These are phyloP conservation scores for Clarias platycephalus DNA, from an alignment of 2,797 vertebrate genomes.

Conservation along the genomic window DNA sequence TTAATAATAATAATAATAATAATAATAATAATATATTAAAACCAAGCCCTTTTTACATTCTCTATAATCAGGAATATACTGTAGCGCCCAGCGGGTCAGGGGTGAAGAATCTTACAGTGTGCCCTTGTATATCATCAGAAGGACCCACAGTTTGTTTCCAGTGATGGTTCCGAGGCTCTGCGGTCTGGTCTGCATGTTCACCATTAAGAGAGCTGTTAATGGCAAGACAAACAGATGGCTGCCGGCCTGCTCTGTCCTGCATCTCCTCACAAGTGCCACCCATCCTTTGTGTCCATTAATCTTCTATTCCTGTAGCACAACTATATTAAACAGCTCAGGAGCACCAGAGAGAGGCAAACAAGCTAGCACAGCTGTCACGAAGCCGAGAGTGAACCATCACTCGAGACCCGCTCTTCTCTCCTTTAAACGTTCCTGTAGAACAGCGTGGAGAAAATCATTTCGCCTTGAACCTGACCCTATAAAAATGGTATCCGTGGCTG, in stretches of 20 bases:
- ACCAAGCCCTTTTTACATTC: not conserved
- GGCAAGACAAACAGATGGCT: constrained; percentile 94
- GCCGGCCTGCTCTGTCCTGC: constrained; percentile 87
- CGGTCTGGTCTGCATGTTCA: constrained; percentile 78
- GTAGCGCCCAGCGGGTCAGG: not conserved
- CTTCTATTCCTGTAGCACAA: constrained; percentile 94
- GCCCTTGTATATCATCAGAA: constrained; percentile 61
- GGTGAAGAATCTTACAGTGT: not conserved
- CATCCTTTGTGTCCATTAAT: constrained; percentile 96
- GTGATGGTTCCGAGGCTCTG: constrained; percentile 56
- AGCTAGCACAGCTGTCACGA: constrained; percentile 89
- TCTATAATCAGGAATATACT: not conserved
- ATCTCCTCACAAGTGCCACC: constrained; percentile 92
- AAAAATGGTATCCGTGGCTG: constrained; percentile 66
- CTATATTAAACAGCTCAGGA: constrained; percentile 91
- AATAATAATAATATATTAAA: constrained; percentile 1
- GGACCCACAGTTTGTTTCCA: constrained; percentile 73
- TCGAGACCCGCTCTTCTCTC: constrained; percentile 79
- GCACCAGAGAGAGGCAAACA: constrained; percentile 68
- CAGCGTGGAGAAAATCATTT: constrained; percentile 80
- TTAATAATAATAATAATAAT: too few species aligned
- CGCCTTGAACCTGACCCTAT: constrained; percentile 76
- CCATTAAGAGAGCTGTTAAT: constrained; percentile 90
- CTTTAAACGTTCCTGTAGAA: constrained; percentile 83
- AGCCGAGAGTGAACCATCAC: constrained; percentile 85